phyloP scores from a whole-genome alignment of 2,888 invertebrate species.

The Pteria penguin region DNA sequence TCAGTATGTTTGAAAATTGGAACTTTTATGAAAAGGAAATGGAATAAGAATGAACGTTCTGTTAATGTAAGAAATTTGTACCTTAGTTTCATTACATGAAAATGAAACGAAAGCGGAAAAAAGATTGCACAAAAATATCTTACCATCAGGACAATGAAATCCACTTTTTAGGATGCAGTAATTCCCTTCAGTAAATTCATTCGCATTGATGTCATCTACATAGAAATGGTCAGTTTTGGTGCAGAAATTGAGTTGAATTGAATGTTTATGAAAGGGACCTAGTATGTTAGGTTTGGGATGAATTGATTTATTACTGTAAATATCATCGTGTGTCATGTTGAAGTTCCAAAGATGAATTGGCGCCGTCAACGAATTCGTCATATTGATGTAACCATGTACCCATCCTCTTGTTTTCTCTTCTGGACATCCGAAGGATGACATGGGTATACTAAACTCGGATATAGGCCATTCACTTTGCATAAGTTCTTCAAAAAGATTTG shows the following conservation, averaged over 20 bases:
- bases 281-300: conserved; percentile 49
- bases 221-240: conserved; percentile 19
- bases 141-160: conserved; percentile 44
- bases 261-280: conserved; percentile 46
- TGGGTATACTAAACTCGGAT: conserved; percentile 44
- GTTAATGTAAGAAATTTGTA: no score
- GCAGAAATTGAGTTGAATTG: conserved; percentile 54
- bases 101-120: no score
- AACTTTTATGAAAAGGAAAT: no score
- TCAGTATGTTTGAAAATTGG: no score
- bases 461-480: conserved; percentile 41
- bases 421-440: conserved; percentile 55
- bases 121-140: no score
- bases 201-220: background rate
- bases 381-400: conserved; percentile 46
- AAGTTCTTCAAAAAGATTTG: no score
- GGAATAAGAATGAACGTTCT: no score
- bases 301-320: no score
- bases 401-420: conserved; percentile 46
- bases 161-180: conserved; percentile 48
- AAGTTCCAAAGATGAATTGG: conserved; percentile 42
- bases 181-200: conserved; percentile 41
- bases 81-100: no score
- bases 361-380: conserved; percentile 29
- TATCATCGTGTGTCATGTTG: no score